Evolutionary conservation across 2,888 invertebrate species (phyloP).

Genomic region (Drosophila sordidapex): DNA sequence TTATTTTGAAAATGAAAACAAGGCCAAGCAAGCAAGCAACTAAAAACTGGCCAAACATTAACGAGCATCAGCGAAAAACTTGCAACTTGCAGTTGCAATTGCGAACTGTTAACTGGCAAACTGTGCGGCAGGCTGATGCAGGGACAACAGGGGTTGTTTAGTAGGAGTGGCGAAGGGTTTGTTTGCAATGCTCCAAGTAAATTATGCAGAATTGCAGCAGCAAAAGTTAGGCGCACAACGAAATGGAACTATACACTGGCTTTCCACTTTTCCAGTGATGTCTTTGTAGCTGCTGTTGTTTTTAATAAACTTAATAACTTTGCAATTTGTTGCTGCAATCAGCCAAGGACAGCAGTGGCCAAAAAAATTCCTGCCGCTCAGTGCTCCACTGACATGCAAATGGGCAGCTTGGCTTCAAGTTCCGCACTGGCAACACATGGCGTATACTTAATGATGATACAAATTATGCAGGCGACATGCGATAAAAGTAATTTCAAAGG

Average conservation of each 20-base stretch:
- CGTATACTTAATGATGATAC: constrained; percentile 60
- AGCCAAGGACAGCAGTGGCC: constrained; percentile 47
- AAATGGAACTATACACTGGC: constrained; percentile 61
- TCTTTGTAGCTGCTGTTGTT: constrained; percentile 62
- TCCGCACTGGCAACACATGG: constrained; percentile 59
- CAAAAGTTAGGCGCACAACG: constrained; percentile 71
- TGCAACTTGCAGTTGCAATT: constrained; percentile 50
- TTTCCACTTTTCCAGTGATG: constrained; percentile 52
- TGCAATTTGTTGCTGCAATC: constrained; percentile 75
- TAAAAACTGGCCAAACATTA: constrained; percentile 68
- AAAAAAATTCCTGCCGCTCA: constrained; percentile 29
- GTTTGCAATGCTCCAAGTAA: constrained; percentile 69
- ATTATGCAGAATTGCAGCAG: constrained; percentile 73
- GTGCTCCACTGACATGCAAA: constrained; percentile 57
- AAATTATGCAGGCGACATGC: constrained; percentile 65
- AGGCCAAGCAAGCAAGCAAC: constrained; percentile 17
- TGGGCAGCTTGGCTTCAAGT: constrained; percentile 35
- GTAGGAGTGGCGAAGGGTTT: not conserved
- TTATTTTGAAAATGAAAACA: constrained; percentile 61
- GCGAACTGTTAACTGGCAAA: constrained; percentile 39
- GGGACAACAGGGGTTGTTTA: not conserved
- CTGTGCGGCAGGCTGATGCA: not conserved
- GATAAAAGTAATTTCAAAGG: constrained; percentile 56
- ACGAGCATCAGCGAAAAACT: constrained; percentile 74
- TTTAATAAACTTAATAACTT: constrained; percentile 78